These are phyloP conservation scores for Panagrolaimus sp. DNA, from an alignment of 1,140 invertebrate genomes.

Conservation along the genomic window DNA sequence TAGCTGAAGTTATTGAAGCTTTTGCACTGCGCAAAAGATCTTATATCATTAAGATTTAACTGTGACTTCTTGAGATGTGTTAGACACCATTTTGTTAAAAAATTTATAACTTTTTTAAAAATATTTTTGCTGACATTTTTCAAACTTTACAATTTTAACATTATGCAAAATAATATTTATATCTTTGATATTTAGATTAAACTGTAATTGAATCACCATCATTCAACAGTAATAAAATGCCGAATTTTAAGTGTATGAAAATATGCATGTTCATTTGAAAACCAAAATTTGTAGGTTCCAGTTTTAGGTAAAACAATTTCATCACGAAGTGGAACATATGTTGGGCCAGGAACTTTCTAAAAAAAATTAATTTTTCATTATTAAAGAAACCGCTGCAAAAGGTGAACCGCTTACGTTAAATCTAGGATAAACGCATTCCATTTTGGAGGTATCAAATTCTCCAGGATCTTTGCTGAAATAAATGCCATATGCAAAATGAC, in stretches of 20 bases:
- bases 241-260: conserved; percentile 52
- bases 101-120: no score
- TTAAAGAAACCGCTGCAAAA: not conserved
- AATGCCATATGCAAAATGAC: conserved; percentile 53
- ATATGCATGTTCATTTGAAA: conserved; percentile 58
- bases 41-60: no score
- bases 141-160: no score
- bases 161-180: no score
- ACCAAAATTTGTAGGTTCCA: conserved; percentile 51
- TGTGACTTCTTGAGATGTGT: no score
- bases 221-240: conserved; percentile 20
- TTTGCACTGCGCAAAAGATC: no score
- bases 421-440: conserved; percentile 44
- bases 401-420: conserved; percentile 47
- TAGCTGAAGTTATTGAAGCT: no score
- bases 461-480: conserved; percentile 32
- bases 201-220: not conserved
- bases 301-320: conserved; percentile 29
- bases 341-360: conserved; percentile 56
- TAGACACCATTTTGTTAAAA: no score
- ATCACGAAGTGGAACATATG: conserved; percentile 48
- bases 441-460: conserved; percentile 23
- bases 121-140: no score
- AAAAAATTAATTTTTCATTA: conserved; percentile 26
- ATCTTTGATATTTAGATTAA: no score